These are phyloP conservation scores for Trachythela sp. DNA, from an alignment of 64 coral and sea anemone genomes.

Conservation along the genomic window DNA sequence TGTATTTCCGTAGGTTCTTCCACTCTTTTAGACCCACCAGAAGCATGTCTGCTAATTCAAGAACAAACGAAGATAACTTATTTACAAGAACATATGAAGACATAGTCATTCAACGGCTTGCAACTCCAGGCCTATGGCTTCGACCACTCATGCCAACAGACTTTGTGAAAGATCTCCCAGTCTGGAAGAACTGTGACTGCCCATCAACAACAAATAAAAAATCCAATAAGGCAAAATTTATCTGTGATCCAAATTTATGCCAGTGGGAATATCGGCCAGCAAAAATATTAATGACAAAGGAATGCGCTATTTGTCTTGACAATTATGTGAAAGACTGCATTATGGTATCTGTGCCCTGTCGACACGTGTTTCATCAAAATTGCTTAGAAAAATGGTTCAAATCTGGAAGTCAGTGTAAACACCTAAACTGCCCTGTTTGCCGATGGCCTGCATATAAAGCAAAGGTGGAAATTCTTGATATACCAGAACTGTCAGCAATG, in stretches of 20 bases:
- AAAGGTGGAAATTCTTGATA: constrained; percentile 14
- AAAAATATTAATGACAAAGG: constrained; percentile 41
- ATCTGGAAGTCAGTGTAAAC: constrained; percentile 34
- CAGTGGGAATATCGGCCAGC: constrained; percentile 13
- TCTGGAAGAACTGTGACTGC: constrained; percentile 40
- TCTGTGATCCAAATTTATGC: neutral
- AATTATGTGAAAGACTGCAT: constrained; percentile 40
- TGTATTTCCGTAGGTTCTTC: neutral
- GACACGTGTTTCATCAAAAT: constrained; percentile 66
- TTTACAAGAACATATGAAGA: constrained; percentile 32
- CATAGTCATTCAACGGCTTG: constrained; percentile 46
- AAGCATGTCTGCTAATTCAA: constrained; percentile 38
- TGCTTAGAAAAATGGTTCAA: constrained; percentile 62
- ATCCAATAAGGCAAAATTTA: neutral
- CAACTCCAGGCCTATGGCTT: constrained; percentile 51
- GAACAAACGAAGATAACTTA: constrained; percentile 59
- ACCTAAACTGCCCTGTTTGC: constrained; percentile 64
- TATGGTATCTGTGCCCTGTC: constrained; percentile 59
- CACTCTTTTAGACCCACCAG: constrained; percentile 29
- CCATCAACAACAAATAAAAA: neutral
- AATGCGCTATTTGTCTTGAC: constrained; percentile 71
- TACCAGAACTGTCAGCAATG: neutral
- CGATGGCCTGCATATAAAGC: constrained; percentile 65
- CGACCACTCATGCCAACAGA: constrained; percentile 49
- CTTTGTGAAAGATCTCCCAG: constrained; percentile 54